phyloP scores from a whole-genome alignment of 2,113 vertebrate species.

The Cottus gobio region DNA sequence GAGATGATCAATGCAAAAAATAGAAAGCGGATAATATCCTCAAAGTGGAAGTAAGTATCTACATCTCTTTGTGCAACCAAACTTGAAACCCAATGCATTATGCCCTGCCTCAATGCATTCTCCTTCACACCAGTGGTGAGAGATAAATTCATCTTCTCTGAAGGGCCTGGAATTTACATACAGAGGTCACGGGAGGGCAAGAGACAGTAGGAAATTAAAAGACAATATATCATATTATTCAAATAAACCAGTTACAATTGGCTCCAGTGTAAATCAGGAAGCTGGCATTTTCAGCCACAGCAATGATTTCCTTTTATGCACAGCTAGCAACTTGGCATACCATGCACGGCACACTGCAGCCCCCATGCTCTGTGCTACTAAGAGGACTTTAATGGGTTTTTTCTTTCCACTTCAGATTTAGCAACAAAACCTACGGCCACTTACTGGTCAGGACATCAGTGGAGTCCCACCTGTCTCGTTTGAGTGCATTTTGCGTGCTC shows the following conservation, averaged over 20 bases:
- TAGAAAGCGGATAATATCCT: not conserved
- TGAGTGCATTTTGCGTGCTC: slow-evolving; percentile 23
- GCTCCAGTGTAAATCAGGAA: slow-evolving; percentile 42
- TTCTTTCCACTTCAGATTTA: slow-evolving; percentile 56
- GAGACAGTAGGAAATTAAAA: slow-evolving; percentile 4
- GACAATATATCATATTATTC: slow-evolving; percentile 18
- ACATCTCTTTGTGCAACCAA: slow-evolving; percentile 6
- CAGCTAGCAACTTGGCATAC: slow-evolving; percentile 54
- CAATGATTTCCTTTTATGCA: slow-evolving; percentile 57
- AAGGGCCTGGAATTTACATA: slow-evolving; percentile 8
- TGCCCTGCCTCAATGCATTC: not conserved
- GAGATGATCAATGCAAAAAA: slow-evolving; percentile 4
- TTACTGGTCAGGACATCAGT: slow-evolving; percentile 29
- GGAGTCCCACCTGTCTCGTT: slow-evolving; percentile 28
- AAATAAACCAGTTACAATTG: slow-evolving; percentile 33
- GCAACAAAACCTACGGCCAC: slow-evolving; percentile 43
- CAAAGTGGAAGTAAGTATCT: not conserved
- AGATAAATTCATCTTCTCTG: not conserved
- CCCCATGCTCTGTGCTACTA: slow-evolving; percentile 34
- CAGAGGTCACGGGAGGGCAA: slow-evolving; percentile 18
- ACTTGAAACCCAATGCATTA: not conserved
- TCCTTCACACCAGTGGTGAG: not conserved
- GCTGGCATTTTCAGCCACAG: slow-evolving; percentile 31
- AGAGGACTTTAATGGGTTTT: slow-evolving; percentile 65
- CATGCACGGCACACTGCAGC: slow-evolving; percentile 52